Conservation (phyloP, 2,797 vertebrate species). For the Eleutherodactylus coqui region DNA sequence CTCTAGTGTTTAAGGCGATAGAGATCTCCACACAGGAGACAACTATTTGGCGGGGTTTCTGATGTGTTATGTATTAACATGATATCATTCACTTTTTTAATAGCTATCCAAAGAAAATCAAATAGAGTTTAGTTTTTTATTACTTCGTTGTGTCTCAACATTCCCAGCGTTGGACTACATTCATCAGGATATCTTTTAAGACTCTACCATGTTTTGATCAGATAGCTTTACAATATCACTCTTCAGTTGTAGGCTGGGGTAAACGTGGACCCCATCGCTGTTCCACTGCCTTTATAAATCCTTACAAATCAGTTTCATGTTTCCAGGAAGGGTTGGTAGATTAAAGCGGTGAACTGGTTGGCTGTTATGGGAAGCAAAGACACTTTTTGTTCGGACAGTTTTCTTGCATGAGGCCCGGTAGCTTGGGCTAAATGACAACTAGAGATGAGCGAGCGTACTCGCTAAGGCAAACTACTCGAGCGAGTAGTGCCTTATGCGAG, state of each 20-base stretch:
- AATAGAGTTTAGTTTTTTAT: constrained; percentile 22
- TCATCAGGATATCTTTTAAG: neutral
- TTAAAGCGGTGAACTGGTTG: neutral
- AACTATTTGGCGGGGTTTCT: constrained; percentile 19
- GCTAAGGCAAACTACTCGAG: no score
- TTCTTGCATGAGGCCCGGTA: no score
- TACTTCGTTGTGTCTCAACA: neutral
- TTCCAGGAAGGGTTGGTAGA: neutral
- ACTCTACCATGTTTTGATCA: neutral
- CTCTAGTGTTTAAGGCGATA: neutral
- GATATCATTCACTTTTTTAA: constrained; percentile 2
- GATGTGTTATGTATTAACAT: constrained; percentile 5
- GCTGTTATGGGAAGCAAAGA: neutral
- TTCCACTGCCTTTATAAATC: neutral
- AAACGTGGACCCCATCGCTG: neutral
- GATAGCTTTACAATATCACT: neutral
- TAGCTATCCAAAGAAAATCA: constrained; percentile 24
- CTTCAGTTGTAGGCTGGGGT: neutral
- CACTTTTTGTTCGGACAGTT: neutral
- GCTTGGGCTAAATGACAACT: neutral
- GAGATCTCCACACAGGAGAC: constrained; percentile 17
- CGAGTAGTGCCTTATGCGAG: no score
- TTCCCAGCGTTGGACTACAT: neutral
- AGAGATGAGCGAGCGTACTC: no score
- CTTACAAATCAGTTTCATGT: neutral